Percentiles rank a stretch among this genome's conserved stretches.
These are phyloP conservation scores for Tragelaphus strepsiceros DNA, from an alignment of 2,113 vertebrate species.

Conservation along the genomic window DNA sequence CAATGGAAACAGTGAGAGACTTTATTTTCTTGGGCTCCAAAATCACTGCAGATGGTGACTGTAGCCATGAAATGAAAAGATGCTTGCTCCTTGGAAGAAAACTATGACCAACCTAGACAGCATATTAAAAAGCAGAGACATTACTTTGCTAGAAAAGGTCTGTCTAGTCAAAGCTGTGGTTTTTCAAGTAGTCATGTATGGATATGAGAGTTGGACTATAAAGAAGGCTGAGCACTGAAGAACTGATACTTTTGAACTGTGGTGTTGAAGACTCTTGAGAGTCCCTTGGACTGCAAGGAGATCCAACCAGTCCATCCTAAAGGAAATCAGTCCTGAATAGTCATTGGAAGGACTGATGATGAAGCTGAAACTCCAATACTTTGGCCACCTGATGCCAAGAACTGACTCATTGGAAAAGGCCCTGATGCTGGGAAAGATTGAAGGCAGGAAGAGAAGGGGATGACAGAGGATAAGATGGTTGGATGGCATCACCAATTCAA, in stretches of 20 bases:
- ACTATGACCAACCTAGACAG: neutral
- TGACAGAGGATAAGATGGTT: neutral
- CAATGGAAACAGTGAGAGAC: neutral
- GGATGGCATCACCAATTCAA: neutral
- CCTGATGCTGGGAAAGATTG: neutral
- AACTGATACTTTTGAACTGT: neutral
- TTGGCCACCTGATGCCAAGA: neutral
- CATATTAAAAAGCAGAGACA: neutral
- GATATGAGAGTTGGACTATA: neutral
- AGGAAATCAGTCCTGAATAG: neutral
- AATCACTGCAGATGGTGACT: neutral
- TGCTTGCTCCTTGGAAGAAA: neutral
- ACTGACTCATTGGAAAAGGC: neutral
- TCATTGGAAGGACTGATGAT: neutral
- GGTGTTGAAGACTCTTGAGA: neutral
- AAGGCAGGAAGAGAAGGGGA: neutral
- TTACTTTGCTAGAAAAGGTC: neutral
- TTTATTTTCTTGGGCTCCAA: neutral
- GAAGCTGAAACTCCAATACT: neutral
- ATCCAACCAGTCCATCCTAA: neutral
- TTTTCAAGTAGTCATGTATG: neutral
- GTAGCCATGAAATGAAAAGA: neutral
- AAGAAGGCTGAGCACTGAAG: neutral
- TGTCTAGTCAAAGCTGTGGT: neutral
- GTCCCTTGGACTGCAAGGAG: neutral